Conservation (phyloP, 2,113 vertebrate genomes). For the Epinephelus moara region DNA sequence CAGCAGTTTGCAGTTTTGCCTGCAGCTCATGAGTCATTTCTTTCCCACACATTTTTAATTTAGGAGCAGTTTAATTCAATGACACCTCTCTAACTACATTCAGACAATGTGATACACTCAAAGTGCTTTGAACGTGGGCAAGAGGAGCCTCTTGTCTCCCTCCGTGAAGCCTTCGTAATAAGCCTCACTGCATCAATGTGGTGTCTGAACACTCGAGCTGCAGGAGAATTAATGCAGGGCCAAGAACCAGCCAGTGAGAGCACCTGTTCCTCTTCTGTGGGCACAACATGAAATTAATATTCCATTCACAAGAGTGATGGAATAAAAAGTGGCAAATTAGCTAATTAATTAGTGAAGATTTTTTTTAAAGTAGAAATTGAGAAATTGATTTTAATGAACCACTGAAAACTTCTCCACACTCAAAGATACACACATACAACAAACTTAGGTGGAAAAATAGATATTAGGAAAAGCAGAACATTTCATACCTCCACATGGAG, state of each 20-base stretch:
- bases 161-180: not conserved
- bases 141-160: conserved; percentile 25
- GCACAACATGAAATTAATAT: not conserved
- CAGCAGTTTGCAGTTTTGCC: not conserved
- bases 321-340: not conserved
- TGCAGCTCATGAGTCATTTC: not conserved
- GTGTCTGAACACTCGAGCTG: not conserved
- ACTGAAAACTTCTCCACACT: not conserved
- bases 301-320: not conserved
- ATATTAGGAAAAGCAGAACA: not conserved
- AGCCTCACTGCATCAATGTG: conserved; percentile 3
- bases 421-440: no score
- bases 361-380: not conserved
- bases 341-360: not conserved
- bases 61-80: not conserved
- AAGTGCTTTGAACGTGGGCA: not conserved
- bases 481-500: not conserved
- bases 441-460: no score
- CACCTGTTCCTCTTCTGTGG: not conserved
- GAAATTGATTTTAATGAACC: not conserved
- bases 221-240: not conserved
- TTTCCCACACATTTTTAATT: not conserved
- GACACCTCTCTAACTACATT: not conserved
- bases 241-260: not conserved
- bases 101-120: not conserved